A percentile compares a stretch with the other conserved stretches of the same genome.
phyloP scores from a whole-genome alignment of 2,113 vertebrate species.

The Copsychus sechellarum region DNA sequence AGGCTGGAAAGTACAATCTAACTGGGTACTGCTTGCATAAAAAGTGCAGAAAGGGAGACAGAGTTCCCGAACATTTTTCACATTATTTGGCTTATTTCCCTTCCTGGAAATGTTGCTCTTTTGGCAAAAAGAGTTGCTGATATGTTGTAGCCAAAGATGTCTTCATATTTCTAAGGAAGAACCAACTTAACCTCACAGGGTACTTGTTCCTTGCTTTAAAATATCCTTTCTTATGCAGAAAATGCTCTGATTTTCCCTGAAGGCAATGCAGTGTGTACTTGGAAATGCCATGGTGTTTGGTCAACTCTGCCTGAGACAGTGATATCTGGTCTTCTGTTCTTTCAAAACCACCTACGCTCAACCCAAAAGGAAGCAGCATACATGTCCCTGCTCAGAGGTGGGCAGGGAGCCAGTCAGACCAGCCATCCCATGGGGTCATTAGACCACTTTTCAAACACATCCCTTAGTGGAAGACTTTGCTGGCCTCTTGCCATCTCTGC shows the following conservation, averaged over 20 bases:
- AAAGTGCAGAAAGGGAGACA: background rate
- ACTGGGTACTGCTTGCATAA: background rate
- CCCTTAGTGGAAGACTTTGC: background rate
- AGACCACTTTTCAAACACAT: background rate
- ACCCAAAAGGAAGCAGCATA: background rate
- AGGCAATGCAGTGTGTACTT: background rate
- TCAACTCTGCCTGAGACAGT: background rate
- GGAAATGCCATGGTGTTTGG: background rate
- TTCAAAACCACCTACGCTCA: background rate
- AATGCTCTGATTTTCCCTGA: background rate
- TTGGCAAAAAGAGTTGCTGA: background rate
- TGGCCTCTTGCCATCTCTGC: background rate
- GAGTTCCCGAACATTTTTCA: background rate
- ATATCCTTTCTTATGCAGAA: background rate
- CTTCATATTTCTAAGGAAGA: background rate
- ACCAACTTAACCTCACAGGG: background rate
- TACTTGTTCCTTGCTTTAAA: background rate
- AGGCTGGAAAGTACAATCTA: background rate
- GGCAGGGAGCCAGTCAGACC: background rate
- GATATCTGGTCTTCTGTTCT: background rate
- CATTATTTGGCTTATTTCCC: background rate
- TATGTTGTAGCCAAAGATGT: background rate
- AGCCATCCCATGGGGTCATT: background rate
- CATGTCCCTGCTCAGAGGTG: accelerated
- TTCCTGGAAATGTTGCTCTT: background rate